These are phyloP conservation scores for Oscheius sp. DNA, from an alignment of 2,888 invertebrate species.

Conservation along the genomic window DNA sequence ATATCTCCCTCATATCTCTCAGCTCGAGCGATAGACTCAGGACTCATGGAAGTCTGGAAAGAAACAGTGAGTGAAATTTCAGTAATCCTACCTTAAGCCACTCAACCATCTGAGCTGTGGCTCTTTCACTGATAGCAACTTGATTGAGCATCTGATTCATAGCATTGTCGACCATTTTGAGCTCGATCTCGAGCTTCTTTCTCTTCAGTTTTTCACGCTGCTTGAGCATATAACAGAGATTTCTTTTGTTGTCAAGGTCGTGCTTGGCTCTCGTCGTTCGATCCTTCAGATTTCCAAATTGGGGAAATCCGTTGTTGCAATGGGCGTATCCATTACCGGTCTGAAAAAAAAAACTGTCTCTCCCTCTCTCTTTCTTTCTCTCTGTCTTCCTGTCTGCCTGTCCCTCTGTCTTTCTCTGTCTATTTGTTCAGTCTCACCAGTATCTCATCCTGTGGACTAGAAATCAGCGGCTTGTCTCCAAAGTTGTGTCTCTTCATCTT, in stretches of 20 bases:
- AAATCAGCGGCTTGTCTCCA: conserved; percentile 41
- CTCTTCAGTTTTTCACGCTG: conserved; percentile 15
- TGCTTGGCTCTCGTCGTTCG: too few species aligned
- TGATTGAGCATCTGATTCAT: conserved; percentile 17
- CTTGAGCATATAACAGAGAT: background rate
- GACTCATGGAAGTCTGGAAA: too few species aligned
- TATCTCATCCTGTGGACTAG: conserved; percentile 40
- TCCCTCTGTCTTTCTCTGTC: too few species aligned
- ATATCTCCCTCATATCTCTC: too few species aligned
- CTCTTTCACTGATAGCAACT: conserved; percentile 23
- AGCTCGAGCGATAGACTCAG: too few species aligned
- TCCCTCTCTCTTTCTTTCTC: too few species aligned
- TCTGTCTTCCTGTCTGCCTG: too few species aligned
- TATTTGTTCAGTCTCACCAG: conserved; percentile 67
- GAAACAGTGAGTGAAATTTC: too few species aligned
- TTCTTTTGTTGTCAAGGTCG: too few species aligned
- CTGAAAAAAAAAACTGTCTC: background rate
- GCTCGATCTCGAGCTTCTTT: conserved; percentile 5
- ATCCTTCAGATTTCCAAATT: too few species aligned
- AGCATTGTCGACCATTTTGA: conserved; percentile 8
- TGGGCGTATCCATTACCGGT: background rate
- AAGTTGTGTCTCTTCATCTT: conserved; percentile 84
- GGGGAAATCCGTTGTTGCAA: too few species aligned
- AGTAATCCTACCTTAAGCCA: conserved; percentile 5
- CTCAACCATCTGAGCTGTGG: conserved; percentile 18